Conservation (phyloP, 1,140 invertebrate species). For the Apis florea region DNA sequence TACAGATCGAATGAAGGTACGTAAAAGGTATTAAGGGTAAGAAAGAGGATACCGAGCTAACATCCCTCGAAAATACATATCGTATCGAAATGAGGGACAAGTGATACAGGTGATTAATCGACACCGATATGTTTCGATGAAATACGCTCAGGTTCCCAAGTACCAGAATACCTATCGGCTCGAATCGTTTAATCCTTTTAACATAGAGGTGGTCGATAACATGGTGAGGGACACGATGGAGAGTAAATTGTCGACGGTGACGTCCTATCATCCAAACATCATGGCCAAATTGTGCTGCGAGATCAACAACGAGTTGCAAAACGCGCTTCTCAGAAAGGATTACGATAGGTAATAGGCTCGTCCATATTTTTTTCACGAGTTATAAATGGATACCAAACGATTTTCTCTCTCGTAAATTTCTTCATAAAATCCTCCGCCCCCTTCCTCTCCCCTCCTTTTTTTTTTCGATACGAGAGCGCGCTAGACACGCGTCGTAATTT, state of each 20-base stretch:
- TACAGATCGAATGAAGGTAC: conserved; percentile 53
- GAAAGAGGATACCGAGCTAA: too few species aligned
- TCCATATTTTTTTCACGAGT: neutral
- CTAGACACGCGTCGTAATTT: too few species aligned
- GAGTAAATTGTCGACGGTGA: conserved; percentile 42
- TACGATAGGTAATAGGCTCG: conserved; percentile 62
- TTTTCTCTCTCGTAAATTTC: conserved; percentile 35
- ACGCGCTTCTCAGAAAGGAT: conserved; percentile 51
- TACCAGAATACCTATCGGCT: conserved; percentile 67
- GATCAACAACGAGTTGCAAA: conserved; percentile 55
- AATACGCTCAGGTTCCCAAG: conserved; percentile 43
- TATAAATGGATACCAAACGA: neutral
- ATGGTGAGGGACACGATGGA: conserved; percentile 51
- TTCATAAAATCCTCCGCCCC: conserved; percentile 28
- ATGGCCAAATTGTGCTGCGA: conserved; percentile 53
- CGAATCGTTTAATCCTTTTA: conserved; percentile 48
- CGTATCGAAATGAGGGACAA: too few species aligned
- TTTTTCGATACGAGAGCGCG: conserved; percentile 1
- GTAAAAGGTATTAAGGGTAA: neutral
- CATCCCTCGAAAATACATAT: too few species aligned
- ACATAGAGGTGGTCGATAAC: conserved; percentile 42
- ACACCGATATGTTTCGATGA: neutral
- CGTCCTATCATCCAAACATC: conserved; percentile 43
- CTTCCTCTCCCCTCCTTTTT: neutral
- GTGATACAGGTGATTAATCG: neutral